Evolutionary conservation across 2,888 invertebrate species (phyloP).

Genomic region (Chymomyza procnemis): DNA sequence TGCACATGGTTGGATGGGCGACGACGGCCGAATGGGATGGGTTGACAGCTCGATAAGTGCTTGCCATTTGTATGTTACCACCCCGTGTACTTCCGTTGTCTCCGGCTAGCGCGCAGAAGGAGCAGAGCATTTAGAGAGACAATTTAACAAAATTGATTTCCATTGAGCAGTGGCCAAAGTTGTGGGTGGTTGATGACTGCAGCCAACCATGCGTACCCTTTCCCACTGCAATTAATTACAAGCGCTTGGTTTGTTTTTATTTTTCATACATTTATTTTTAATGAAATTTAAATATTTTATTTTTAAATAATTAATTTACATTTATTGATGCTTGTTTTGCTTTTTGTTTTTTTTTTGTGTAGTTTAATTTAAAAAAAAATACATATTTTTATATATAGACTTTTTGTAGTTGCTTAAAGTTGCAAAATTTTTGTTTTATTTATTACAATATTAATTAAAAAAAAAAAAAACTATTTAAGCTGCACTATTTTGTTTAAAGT

Average conservation of each 20-base stretch:
- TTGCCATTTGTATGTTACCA: neutral
- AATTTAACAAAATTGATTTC: conserved; percentile 53
- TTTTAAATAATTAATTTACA: conserved; percentile 63
- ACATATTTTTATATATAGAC: neutral
- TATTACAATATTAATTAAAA: conserved; percentile 4
- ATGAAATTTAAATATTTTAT: conserved; percentile 59
- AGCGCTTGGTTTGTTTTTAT: conserved; percentile 10
- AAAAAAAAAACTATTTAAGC: conserved; percentile 36
- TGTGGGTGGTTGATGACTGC: conserved; percentile 32
- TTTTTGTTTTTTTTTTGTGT: conserved; percentile 10
- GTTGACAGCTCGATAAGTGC: neutral
- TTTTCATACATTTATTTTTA: conserved; percentile 67
- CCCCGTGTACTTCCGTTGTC: too few species aligned
- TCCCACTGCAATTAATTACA: neutral
- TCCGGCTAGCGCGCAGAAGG: neutral
- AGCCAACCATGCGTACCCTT: neutral
- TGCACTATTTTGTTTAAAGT: conserved; percentile 20
- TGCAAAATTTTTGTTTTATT: conserved; percentile 8
- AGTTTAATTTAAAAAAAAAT: conserved; percentile 44
- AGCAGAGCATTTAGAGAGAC: neutral
- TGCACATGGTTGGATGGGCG: too few species aligned
- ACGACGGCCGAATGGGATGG: neutral
- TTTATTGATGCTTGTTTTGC: too few species aligned
- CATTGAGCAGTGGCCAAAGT: conserved; percentile 43
- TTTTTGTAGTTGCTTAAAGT: conserved; percentile 13